Conservation (phyloP, 2,888 invertebrate genomes). For the Rhogogaster chlorosoma region DNA sequence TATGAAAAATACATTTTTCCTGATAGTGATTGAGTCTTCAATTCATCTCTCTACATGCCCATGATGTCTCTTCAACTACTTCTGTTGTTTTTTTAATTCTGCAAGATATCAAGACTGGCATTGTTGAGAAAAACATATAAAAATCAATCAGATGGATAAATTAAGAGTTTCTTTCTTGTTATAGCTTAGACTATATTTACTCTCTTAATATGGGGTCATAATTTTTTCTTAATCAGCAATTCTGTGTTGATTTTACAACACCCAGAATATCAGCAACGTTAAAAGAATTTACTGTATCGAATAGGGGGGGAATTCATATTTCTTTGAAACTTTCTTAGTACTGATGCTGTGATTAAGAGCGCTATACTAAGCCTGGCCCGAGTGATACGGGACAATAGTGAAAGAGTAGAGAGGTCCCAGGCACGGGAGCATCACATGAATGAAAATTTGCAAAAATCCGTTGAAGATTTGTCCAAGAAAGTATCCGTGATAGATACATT, state of each 20-base stretch:
- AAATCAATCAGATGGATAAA: background rate
- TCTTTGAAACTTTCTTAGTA: background rate
- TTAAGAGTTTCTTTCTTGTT: background rate
- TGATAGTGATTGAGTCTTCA: background rate
- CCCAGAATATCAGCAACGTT: background rate
- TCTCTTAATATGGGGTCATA: background rate
- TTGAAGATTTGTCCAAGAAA: conserved; percentile 86
- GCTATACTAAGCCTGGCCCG: conserved; percentile 90
- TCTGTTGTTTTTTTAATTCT: background rate
- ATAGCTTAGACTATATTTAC: background rate
- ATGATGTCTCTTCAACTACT: background rate
- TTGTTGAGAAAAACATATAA: background rate
- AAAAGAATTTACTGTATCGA: background rate
- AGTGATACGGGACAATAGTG: conserved; percentile 88
- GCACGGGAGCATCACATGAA: conserved; percentile 89
- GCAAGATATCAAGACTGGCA: background rate
- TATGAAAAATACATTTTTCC: background rate
- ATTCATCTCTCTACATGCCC: background rate
- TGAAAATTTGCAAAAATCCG: conserved; percentile 88
- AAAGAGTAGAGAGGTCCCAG: conserved; percentile 92
- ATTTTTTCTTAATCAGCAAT: background rate
- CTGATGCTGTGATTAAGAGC: conserved; percentile 85
- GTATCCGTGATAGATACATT: conserved; percentile 78
- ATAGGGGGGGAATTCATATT: background rate
- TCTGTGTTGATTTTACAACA: background rate